Evolutionary conservation across 2,113 vertebrate genomes (phyloP), one percentile per base, ranked within the genome.

Genomic region (Rutilus rutilus): DNA sequence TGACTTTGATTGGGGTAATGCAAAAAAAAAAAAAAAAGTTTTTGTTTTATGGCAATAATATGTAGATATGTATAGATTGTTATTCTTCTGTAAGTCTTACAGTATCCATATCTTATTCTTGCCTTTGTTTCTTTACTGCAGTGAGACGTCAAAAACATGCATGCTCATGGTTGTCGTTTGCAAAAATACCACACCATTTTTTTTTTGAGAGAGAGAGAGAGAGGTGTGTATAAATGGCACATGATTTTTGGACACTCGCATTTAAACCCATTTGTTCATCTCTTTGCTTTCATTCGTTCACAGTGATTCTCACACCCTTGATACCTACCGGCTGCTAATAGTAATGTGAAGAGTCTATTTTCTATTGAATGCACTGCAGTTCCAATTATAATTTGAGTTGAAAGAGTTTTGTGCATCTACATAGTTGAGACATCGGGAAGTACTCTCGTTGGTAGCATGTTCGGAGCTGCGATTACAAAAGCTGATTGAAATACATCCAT

Each of bases 31-130:
- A 95, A 96, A 14, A 42, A 42, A 95, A 94, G 94, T 95, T 96
- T 93, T 96, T 95, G 92, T 96, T 96, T 9, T 96, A 96, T 97
- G 97, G 97, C 98, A 99, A 99, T 99, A 98, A 98, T 97, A 95
- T 96, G 95, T 99, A 98, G 96, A 98, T 97, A 97, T 96, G 97
- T 97, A 93, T 96, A 97, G 95, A 96, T 78, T 95, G 93, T 94
- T 96, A 89, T 42, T 12, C 36, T 42, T 71, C 67, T 86, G 86
- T 82, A 85, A 85, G 88, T 93, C 92, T 90, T 91, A 87, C 88
- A 52, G 45, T 42, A 89, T 93, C 89, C 79, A 87, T 90, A 87
- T 71, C 79, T 91, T 85, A 84, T 91, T 86, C 92, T 92, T 80
- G 52, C 93, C 92, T 93, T 94, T 93, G 27, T 91, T 93, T 94